phyloP scores from a whole-genome alignment of 37 sponge, comb jelly and placozoan genomes.

The Corticium candelabrum region DNA sequence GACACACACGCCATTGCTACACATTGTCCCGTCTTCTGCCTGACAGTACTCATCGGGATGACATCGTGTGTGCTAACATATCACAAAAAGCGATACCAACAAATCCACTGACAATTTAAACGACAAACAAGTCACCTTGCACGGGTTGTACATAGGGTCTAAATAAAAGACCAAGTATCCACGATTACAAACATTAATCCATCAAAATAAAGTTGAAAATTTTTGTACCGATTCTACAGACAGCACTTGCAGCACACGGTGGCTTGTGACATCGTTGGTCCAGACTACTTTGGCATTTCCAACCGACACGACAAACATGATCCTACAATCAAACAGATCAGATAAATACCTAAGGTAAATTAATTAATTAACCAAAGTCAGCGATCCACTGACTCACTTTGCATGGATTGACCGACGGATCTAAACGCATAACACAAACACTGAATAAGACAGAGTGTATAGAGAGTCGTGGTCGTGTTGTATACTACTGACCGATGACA shows the following conservation, averaged over 20 bases:
- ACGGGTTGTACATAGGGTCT: not conserved
- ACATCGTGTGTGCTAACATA: not conserved
- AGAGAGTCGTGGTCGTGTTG: too few relatives aligned
- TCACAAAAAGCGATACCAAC: not conserved
- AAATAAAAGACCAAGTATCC: not conserved
- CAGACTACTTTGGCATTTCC: not conserved
- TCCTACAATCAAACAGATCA: not conserved
- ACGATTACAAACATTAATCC: not conserved
- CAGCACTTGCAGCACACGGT: not conserved
- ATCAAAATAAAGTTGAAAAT: too few relatives aligned
- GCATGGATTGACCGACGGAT: not conserved
- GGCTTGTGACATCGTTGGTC: not conserved
- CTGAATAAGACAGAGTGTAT: not conserved
- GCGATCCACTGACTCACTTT: too few relatives aligned
- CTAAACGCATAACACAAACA: not conserved
- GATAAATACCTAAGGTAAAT: not conserved
- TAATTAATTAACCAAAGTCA: not conserved
- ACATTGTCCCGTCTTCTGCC: not conserved
- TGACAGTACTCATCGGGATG: not conserved
- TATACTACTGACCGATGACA: not conserved
- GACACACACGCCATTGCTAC: not conserved
- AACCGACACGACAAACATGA: not conserved
- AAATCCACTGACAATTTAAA: not conserved
- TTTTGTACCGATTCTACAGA: not conserved
- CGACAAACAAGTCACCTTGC: not conserved